Conservation (phyloP, 1,140 invertebrate species). For the Cryptotermes secundus region DNA sequence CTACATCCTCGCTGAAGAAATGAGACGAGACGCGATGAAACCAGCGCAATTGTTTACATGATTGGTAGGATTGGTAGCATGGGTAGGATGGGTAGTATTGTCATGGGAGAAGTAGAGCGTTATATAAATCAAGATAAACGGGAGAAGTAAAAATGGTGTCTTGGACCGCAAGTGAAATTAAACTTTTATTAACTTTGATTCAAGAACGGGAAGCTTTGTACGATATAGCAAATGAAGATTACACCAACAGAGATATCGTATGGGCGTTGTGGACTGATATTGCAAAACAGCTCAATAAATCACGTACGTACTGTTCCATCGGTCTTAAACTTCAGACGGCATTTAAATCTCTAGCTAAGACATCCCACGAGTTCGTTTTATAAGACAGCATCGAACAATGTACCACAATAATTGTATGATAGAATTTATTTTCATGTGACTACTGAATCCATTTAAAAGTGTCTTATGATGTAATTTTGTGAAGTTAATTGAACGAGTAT, state of each 20-base stretch:
- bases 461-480: too few relatives aligned
- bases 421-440: too few relatives aligned
- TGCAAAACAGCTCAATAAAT: slow-evolving; percentile 7
- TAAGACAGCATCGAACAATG: not conserved
- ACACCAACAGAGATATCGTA: not conserved
- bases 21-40: too few relatives aligned
- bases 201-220: not conserved
- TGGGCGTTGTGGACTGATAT: not conserved
- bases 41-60: too few relatives aligned
- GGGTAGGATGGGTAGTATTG: too few relatives aligned
- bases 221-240: not conserved
- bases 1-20: too few relatives aligned
- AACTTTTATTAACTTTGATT: not conserved
- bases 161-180: not conserved
- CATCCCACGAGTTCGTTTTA: not conserved
- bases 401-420: not conserved
- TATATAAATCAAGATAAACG: not conserved
- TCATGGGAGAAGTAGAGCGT: too few relatives aligned
- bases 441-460: too few relatives aligned
- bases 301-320: not conserved
- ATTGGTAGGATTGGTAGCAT: too few relatives aligned
- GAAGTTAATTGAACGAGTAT: too few relatives aligned
- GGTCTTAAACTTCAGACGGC: not conserved
- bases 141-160: not conserved
- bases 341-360: not conserved